Base-by-base conservation (phyloP, 2,113 vertebrate species). In the Heliornis fulica region DNA sequence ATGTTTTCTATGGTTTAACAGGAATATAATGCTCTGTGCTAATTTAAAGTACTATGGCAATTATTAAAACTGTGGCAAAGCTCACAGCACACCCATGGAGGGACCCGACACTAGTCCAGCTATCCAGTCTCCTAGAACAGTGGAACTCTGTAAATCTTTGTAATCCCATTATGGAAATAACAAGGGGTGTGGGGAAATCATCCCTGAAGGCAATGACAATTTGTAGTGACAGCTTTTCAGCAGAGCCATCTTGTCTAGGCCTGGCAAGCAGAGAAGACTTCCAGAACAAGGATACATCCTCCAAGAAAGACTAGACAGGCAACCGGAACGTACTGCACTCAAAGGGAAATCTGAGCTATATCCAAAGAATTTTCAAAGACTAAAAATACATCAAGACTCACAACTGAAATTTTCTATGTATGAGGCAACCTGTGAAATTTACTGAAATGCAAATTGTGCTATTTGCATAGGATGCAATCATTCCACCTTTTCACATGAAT, bases 281-380 rank as follows among this genome's bases (percentile, higher is more conserved):
- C 25, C 0, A 80, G 83, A 82, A 90, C 64, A 94, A 83, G 59
- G 71, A 57, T 75, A 54, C 0, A 23, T 56, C 89, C 89, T 85
- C 95, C 71, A 77, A 76, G 90, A 50, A 76, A 93, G 82, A 77
- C 51, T 70, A 32, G 12, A 13, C 32, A 53, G 64, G 54, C 79
- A 76, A 45, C 26, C 2, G 4, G 61, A 70, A 93, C 7, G 68
- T 40, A 66, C 60, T 81, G 50, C 54, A 29, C 60, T 83, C n/a
- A 63, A 25, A 64, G 68, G 43, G 86, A 97, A 96, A 95, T 61
- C 34, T 78, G 78, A 97, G 68, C 64, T 83, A 74, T 46, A 91
- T 85, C 60, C 78, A 54, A 92, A 87, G 61, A 18, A 66, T 83
- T 90, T 94, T 86, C 75, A 91, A 87, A 87, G 75, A 64, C 78